These are phyloP conservation scores for Drosophila pandora DNA, from an alignment of 1,140 invertebrate species.

Conservation along the genomic window DNA sequence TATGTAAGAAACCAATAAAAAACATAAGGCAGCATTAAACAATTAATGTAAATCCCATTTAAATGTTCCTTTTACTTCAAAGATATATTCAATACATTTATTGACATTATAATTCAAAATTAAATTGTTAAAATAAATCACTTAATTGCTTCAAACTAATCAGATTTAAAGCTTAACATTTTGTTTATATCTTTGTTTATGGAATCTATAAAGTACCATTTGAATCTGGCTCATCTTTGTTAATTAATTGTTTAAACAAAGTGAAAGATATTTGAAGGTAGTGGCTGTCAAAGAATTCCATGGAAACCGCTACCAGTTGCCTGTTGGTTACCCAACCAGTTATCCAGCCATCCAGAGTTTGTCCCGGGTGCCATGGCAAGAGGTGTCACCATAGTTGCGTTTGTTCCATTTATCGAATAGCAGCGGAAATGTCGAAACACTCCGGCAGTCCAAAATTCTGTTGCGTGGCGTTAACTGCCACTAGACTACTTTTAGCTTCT, in stretches of 20 bases:
- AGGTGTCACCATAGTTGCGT: constrained; percentile 67
- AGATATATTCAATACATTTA: too few species aligned
- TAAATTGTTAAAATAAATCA: not conserved
- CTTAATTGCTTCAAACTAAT: not conserved
- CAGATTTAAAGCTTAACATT: not conserved
- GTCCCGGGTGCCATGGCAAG: constrained; percentile 54
- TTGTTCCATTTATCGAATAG: constrained; percentile 76
- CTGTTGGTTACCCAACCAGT: constrained; percentile 32
- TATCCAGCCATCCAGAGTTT: constrained; percentile 4
- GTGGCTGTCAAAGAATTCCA: constrained; percentile 4
- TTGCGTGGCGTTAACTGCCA: constrained; percentile 55
- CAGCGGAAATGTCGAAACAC: constrained; percentile 61
- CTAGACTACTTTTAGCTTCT: constrained; percentile 14
- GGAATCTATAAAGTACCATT: not conserved
- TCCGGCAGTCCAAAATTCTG: constrained; percentile 29
- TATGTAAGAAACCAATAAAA: too few species aligned
- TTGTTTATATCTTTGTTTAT: not conserved
- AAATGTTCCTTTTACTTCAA: too few species aligned
- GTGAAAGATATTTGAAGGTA: not conserved
- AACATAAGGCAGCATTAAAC: too few species aligned
- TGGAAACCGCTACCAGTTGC: constrained; percentile 67
- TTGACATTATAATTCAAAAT: too few species aligned
- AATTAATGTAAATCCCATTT: not conserved
- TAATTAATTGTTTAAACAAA: constrained; percentile 15
- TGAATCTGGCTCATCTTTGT: not conserved